phyloP scores from a whole-genome alignment of 2,113 vertebrate genomes.

The Rhegmatorhina hoffmannsi region DNA sequence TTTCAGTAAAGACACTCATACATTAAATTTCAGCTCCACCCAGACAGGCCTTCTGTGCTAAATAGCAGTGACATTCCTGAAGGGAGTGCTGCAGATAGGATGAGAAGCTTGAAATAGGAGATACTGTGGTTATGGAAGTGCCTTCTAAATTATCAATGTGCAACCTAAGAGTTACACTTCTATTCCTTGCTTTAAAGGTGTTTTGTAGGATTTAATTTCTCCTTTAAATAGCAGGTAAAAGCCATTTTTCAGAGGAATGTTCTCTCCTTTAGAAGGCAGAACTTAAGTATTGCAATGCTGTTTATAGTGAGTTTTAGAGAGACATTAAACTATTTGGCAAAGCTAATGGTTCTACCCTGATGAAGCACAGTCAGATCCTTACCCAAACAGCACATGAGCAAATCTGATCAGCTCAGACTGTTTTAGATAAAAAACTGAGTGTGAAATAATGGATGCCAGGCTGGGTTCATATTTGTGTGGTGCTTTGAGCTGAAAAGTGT shows the following conservation, averaged over 20 bases:
- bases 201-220: neutral
- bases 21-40: neutral
- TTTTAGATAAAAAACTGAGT: slow-evolving; percentile 16
- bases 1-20: neutral
- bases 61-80: neutral
- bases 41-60: neutral
- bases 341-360: neutral
- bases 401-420: slow-evolving; percentile 1
- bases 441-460: neutral
- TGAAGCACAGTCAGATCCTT: neutral
- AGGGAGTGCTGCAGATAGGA: neutral
- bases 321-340: neutral
- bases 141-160: neutral
- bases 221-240: neutral
- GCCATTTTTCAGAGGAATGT: neutral
- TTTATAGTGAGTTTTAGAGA: neutral
- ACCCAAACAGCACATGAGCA: neutral
- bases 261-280: neutral
- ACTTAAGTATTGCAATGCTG: neutral
- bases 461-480: neutral
- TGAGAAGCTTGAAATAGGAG: neutral
- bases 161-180: neutral
- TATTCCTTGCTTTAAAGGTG: neutral
- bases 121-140: neutral
- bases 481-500: slow-evolving; percentile 19